Conservation (phyloP, 2,113 vertebrate species). For the Brachyistius frenatus region DNA sequence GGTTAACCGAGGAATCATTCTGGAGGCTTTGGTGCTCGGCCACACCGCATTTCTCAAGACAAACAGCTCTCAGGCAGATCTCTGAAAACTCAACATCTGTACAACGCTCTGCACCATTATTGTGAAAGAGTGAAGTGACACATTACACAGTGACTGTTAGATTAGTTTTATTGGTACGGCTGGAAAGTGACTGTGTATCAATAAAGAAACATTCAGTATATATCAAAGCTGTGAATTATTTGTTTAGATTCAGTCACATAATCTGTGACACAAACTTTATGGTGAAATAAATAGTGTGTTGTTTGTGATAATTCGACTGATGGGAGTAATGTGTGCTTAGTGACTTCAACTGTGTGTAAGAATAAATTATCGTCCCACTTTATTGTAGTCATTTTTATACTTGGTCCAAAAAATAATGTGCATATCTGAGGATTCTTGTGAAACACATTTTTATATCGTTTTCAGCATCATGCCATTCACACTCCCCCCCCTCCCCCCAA, state of each 20-base stretch:
- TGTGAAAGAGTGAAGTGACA: constrained; percentile 50
- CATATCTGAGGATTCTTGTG: background rate
- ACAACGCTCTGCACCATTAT: constrained; percentile 33
- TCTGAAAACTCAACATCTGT: constrained; percentile 36
- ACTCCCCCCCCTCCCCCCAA: background rate
- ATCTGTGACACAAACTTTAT: background rate
- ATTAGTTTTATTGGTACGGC: constrained; percentile 12
- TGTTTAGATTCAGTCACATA: constrained; percentile 4
- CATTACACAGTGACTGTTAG: constrained; percentile 25
- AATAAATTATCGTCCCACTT: background rate
- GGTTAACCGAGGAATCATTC: constrained; percentile 76
- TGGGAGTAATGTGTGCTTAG: background rate
- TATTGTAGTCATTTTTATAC: background rate
- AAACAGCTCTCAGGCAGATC: constrained; percentile 68
- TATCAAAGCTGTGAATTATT: background rate
- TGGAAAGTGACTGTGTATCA: background rate
- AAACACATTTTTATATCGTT: background rate
- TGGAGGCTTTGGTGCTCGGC: constrained; percentile 68
- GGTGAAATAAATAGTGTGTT: constrained; percentile 2
- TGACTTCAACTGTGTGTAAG: background rate
- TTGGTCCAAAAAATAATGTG: background rate
- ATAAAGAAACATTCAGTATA: background rate
- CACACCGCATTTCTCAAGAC: constrained; percentile 74
- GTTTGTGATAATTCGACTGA: background rate
- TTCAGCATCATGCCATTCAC: background rate